Conservation (phyloP, 2,888 invertebrate genomes). For the Philereme vetulata region DNA sequence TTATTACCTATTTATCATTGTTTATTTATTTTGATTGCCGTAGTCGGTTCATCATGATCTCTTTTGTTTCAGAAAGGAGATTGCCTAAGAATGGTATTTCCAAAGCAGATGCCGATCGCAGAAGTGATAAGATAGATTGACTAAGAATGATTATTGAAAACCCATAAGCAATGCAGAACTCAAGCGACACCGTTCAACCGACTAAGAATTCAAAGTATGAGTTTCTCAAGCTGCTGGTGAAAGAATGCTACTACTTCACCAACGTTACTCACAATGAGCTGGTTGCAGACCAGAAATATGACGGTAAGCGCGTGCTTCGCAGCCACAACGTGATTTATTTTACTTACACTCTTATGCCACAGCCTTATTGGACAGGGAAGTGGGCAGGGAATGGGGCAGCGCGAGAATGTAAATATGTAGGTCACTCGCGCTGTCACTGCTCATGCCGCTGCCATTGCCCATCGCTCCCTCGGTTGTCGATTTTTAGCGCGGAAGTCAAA, state of each 20-base stretch:
- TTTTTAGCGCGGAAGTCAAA: too few relatives aligned
- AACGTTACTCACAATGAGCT: slow-evolving; percentile 25
- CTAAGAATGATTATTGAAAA: slow-evolving; percentile 7
- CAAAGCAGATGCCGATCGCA: slow-evolving; percentile 13
- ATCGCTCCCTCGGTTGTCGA: too few relatives aligned
- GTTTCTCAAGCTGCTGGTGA: slow-evolving; percentile 14
- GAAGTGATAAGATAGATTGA: slow-evolving; percentile 18
- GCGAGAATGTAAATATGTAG: too few relatives aligned
- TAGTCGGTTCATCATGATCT: too few relatives aligned
- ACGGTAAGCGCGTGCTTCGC: slow-evolving; percentile 10
- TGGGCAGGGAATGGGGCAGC: too few relatives aligned
- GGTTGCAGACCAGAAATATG: slow-evolving; percentile 11
- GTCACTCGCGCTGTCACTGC: too few relatives aligned
- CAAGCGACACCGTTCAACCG: slow-evolving; percentile 9
- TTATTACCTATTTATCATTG: too few relatives aligned
- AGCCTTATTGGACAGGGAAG: too few relatives aligned
- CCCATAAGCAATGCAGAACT: slow-evolving; percentile 19
- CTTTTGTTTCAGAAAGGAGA: slow-evolving; percentile 10
- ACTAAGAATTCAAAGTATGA: slow-evolving; percentile 14
- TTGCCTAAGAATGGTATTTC: slow-evolving; percentile 5
- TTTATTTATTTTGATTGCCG: too few relatives aligned
- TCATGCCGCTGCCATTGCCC: too few relatives aligned
- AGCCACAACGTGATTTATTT: too few relatives aligned
- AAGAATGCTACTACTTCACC: slow-evolving; percentile 16
- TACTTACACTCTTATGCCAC: too few relatives aligned